Conservation (phyloP, 2,888 invertebrate species). For the Brachyptera risi region DNA sequence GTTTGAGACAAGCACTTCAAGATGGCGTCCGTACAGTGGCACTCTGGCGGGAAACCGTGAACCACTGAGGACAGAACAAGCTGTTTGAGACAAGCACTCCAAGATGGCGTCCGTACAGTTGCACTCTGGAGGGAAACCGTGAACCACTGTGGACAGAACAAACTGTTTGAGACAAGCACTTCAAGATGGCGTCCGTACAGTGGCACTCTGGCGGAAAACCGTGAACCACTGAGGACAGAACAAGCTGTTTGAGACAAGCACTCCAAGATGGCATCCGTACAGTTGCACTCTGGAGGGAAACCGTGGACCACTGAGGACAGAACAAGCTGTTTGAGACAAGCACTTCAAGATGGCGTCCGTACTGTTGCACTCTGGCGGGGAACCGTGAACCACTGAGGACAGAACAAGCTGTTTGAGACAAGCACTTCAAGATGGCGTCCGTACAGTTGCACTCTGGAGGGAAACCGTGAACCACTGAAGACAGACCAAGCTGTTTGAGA, state of each 20-base stretch:
- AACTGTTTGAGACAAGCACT: too few species aligned
- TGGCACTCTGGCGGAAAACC: conserved; percentile 33
- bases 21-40: conserved; percentile 38
- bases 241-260: too few species aligned
- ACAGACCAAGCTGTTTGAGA: too few species aligned
- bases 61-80: conserved; percentile 38
- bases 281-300: conserved; percentile 35
- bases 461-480: conserved; percentile 36
- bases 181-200: conserved; percentile 38
- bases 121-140: conserved; percentile 33
- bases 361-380: conserved; percentile 36
- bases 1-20: too few species aligned
- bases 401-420: too few species aligned
- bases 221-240: conserved; percentile 37
- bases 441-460: conserved; percentile 36
- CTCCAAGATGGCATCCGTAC: conserved; percentile 37
- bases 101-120: conserved; percentile 38
- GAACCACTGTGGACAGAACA: conserved; percentile 37
- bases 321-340: too few species aligned
- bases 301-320: conserved; percentile 37
- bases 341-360: conserved; percentile 36
- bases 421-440: conserved; percentile 36
- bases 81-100: too few species aligned
- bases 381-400: conserved; percentile 36
- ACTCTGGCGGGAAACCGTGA: conserved; percentile 33